These are phyloP conservation scores for Sinohyriopsis cumingii DNA, from an alignment of 2,888 invertebrate species.

Conservation along the genomic window DNA sequence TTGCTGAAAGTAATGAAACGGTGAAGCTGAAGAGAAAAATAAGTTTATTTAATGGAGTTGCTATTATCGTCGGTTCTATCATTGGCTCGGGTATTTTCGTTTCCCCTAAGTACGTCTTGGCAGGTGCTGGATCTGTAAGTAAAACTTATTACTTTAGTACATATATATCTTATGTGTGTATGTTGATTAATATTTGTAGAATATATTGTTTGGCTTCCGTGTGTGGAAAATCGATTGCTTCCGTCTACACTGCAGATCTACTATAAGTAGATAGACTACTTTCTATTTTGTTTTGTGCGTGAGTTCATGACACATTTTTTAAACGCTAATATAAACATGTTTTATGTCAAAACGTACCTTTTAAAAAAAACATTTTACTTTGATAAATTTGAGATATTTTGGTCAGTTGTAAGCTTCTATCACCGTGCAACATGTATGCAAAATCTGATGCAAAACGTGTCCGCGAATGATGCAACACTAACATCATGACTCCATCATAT, in stretches of 20 bases:
- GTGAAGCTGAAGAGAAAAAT: conserved; percentile 86
- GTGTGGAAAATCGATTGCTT: background rate
- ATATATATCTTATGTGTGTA: background rate
- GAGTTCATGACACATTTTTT: too few relatives aligned
- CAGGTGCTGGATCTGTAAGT: conserved; percentile 80
- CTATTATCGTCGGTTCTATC: conserved; percentile 94
- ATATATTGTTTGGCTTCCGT: background rate
- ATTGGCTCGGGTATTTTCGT: conserved; percentile 97
- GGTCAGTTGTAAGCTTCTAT: too few relatives aligned
- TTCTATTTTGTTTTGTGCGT: too few relatives aligned
- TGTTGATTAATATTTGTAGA: background rate
- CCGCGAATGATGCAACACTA: too few relatives aligned
- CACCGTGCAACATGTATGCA: too few relatives aligned
- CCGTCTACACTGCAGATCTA: background rate
- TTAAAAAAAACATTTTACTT: too few relatives aligned
- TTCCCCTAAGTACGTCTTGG: conserved; percentile 90
- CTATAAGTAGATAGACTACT: background rate
- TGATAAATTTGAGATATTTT: too few relatives aligned
- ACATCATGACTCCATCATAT: too few relatives aligned
- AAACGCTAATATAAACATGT: too few relatives aligned
- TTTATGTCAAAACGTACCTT: too few relatives aligned
- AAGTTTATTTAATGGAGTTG: conserved; percentile 88
- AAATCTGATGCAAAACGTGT: too few relatives aligned
- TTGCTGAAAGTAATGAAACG: conserved; percentile 25
- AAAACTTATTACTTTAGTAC: background rate